Base-by-base conservation (phyloP, 2,797 vertebrate genomes). In the Acanthurus lineatus region DNA sequence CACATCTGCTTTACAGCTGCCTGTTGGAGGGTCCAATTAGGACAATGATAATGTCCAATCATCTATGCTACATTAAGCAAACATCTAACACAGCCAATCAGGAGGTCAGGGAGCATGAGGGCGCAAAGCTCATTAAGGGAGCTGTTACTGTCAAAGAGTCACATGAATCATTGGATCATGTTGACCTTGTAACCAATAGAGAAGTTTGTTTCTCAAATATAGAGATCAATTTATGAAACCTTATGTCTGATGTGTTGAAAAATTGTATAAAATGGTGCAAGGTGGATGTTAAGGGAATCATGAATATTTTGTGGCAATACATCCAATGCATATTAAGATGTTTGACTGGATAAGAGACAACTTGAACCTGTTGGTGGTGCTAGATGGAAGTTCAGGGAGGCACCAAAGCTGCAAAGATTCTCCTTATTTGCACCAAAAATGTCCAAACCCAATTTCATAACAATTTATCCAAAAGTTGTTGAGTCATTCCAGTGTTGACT, bases 1-100 rank as follows among this genome's bases (percentile, higher is more conserved):
- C 19, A 79, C 91, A 92, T 92, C 92, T 94, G 92, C 79, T 78
- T 47, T 77, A 89, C 92, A 92, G 90, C 89, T 92, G 92, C 74
- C 68, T 79, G 77, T 72, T 69, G 35, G 42, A 77, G 4, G 48
- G 51, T 58, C 69, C 85, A 84, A 91, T 93, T 86, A 74, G 62
- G 84, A 75, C 75, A 71, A 81, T 79, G 74, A 84, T 88, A 85
- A 88, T 83, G 75, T 85, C 78, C 88, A 80, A 83, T 89, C 76
- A 75, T 83, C 61, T 72, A 69, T 62, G 82, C 84, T 77, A 76
- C 89, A 87, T 91, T 76, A 85, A 81, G 58, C 61, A 76, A 69
- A 78, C 79, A 65, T 82, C 70, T 71, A 82, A 75, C 60, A 35
- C 58, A 64, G 48, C 76, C 77, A 83, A 66, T 82, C 76, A 87